Percentiles rank a stretch among this genome's conserved stretches.
These are phyloP conservation scores for Xestia ashworthii DNA, from an alignment of 2,888 invertebrate genomes.

Conservation along the genomic window DNA sequence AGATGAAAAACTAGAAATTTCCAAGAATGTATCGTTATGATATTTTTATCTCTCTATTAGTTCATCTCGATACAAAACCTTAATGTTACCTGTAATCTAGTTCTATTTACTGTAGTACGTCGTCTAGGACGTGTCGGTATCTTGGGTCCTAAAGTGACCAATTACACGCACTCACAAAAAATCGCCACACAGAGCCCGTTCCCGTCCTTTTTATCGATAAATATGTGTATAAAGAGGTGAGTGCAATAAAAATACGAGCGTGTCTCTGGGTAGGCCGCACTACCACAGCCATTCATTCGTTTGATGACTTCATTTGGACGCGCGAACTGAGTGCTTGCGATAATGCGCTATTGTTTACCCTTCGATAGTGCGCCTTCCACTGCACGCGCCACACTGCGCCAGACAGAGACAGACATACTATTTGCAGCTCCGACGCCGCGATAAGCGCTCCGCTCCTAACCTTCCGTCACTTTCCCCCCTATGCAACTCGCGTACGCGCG, in stretches of 20 bases:
- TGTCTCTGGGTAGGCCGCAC: constrained; percentile 85
- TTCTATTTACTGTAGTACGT: constrained; percentile 45
- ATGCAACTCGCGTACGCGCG: constrained; percentile 68
- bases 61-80: constrained; percentile 30
- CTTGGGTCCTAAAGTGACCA: constrained; percentile 70
- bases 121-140: constrained; percentile 68
- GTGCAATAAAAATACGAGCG: constrained; percentile 88
- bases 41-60: constrained; percentile 54
- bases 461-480: constrained; percentile 80
- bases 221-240: constrained; percentile 88
- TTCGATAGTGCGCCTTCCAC: constrained; percentile 89
- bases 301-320: constrained; percentile 90
- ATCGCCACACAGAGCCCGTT: constrained; percentile 61
- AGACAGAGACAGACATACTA: constrained; percentile 81
- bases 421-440: constrained; percentile 75
- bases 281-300: constrained; percentile 88
- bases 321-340: constrained; percentile 88
- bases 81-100: constrained; percentile 30
- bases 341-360: constrained; percentile 91
- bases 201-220: constrained; percentile 80
- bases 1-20: constrained; percentile 29
- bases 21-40: constrained; percentile 32
- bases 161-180: constrained; percentile 71
- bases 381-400: constrained; percentile 87
- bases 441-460: constrained; percentile 79